Percentiles rank a stretch among this genome's conserved stretches.
phyloP scores from a whole-genome alignment of 2,797 vertebrate genomes.

The Poecilia gillii region DNA sequence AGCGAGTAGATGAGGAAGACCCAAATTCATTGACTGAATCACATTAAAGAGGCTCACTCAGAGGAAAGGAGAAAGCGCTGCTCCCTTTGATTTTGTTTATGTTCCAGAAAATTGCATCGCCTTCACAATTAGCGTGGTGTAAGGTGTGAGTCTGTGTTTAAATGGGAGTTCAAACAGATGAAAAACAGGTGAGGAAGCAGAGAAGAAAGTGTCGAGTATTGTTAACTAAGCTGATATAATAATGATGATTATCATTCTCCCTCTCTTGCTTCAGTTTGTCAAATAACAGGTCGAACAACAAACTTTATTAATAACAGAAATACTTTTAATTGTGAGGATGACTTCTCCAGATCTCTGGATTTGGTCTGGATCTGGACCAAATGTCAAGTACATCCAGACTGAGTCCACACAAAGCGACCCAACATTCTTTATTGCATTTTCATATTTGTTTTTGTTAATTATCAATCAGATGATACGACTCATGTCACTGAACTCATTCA shows the following conservation, averaged over 20 bases:
- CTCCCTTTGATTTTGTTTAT: slow-evolving; percentile 78
- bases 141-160: slow-evolving; percentile 49
- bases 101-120: slow-evolving; percentile 74
- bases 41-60: slow-evolving; percentile 60
- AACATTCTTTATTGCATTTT: background rate
- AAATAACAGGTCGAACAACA: background rate
- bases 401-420: background rate
- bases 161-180: slow-evolving; percentile 80
- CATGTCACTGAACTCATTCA: no score
- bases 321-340: background rate
- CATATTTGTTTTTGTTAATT: no score
- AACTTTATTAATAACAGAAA: background rate
- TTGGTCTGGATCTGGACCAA: background rate
- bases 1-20: slow-evolving; percentile 46
- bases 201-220: slow-evolving; percentile 61
- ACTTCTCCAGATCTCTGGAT: background rate
- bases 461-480: no score
- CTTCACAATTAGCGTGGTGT: slow-evolving; percentile 78
- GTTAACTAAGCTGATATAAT: slow-evolving; percentile 16
- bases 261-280: slow-evolving; percentile 15
- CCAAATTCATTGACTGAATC: slow-evolving; percentile 62
- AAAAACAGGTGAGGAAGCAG: slow-evolving; percentile 81
- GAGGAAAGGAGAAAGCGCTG: slow-evolving; percentile 49
- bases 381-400: background rate
- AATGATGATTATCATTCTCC: slow-evolving; percentile 55